phyloP scores from a whole-genome alignment of 1,140 invertebrate species.

The Artemia franciscana region DNA sequence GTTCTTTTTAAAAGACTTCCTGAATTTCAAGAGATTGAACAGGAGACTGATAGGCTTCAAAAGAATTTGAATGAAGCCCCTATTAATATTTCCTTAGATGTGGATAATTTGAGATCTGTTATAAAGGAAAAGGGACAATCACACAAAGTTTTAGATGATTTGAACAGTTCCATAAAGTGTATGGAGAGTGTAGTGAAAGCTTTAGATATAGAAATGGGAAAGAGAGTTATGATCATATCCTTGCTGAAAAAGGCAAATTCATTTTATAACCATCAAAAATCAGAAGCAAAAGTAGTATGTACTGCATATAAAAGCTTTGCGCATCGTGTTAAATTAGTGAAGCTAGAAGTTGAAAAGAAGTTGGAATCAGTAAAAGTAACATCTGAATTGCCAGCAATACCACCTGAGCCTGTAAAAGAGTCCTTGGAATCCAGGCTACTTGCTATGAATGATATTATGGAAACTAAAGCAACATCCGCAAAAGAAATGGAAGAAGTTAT shows the following conservation, averaged over 20 bases:
- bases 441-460: background rate
- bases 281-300: conserved; percentile 75
- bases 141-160: conserved; percentile 63
- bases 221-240: conserved; percentile 45
- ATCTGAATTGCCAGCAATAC: conserved; percentile 24
- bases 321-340: conserved; percentile 51
- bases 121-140: conserved; percentile 60
- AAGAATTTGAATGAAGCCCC: conserved; percentile 31
- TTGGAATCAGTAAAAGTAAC: no score
- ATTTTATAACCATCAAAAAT: conserved; percentile 66
- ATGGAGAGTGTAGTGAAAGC: conserved; percentile 55
- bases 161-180: conserved; percentile 50
- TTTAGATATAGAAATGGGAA: conserved; percentile 54
- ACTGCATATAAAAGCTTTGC: conserved; percentile 84
- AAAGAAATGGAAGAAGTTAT: background rate
- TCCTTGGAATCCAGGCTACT: conserved; percentile 25
- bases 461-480: no score
- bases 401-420: conserved; percentile 23
- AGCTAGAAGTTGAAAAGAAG: conserved; percentile 58
- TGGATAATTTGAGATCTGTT: conserved; percentile 34
- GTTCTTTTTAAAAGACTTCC: conserved; percentile 39
- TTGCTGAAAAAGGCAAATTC: conserved; percentile 50
- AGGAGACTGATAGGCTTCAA: conserved; percentile 36
- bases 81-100: conserved; percentile 26
- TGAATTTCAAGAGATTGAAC: conserved; percentile 33